These are phyloP conservation scores for Montipora sp. DNA, from an alignment of 64 coral and sea anemone genomes.

Conservation along the genomic window DNA sequence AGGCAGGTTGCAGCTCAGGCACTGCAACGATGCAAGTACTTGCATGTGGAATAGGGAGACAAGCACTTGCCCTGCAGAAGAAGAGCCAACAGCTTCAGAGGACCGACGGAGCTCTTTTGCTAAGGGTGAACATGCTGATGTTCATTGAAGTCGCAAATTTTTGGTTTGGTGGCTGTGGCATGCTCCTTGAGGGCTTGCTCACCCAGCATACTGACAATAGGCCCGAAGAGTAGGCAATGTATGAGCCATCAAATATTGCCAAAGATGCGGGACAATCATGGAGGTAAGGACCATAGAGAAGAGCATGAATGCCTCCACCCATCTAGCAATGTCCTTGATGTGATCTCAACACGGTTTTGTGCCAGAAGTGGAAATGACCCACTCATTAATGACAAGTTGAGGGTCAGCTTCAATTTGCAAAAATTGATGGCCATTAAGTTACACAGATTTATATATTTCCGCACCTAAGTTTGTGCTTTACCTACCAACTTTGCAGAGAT, in stretches of 20 bases:
- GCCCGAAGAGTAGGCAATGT: slow-evolving; percentile 14
- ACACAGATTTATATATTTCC: background rate
- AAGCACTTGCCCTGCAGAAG: too few relatives aligned
- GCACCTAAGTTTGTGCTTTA: background rate
- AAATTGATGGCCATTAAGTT: background rate
- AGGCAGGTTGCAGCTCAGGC: too few relatives aligned
- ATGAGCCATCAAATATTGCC: background rate
- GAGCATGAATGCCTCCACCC: background rate
- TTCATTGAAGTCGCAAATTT: background rate
- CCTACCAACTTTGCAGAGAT: background rate
- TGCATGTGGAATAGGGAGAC: too few relatives aligned
- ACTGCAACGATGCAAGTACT: too few relatives aligned
- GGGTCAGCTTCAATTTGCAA: background rate
- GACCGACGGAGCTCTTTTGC: too few relatives aligned
- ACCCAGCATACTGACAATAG: slow-evolving; percentile 2
- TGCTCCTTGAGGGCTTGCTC: background rate
- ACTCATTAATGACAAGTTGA: background rate
- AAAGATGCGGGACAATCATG: background rate
- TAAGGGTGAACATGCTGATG: too few relatives aligned
- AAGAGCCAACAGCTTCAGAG: too few relatives aligned
- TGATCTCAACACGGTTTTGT: background rate
- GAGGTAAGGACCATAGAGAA: background rate
- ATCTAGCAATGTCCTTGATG: background rate
- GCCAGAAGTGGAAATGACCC: background rate
- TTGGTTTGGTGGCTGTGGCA: background rate